These are phyloP conservation scores for Dorcus parallelipipedus DNA, from an alignment of 2,888 invertebrate species.

Conservation along the genomic window DNA sequence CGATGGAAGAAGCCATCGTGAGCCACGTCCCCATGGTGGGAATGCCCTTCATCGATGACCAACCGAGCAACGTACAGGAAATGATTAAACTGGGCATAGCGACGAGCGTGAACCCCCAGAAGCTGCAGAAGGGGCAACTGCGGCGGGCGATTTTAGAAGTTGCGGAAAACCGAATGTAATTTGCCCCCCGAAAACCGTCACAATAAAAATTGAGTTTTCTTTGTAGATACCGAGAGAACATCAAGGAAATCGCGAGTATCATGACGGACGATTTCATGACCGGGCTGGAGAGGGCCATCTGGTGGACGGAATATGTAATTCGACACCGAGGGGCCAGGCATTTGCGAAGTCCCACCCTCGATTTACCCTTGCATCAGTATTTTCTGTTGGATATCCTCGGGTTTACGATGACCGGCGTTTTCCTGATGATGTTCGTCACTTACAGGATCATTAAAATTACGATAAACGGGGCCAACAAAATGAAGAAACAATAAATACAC, in stretches of 20 bases:
- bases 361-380: slow-evolving; percentile 46
- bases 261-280: slow-evolving; percentile 43
- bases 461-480: slow-evolving; percentile 9
- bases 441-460: slow-evolving; percentile 9
- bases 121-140: slow-evolving; percentile 27
- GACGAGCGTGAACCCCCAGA: slow-evolving; percentile 20
- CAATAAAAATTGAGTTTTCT: neutral
- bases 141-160: slow-evolving; percentile 32
- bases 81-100: slow-evolving; percentile 28
- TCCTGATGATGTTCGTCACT: slow-evolving; percentile 7
- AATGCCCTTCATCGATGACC: slow-evolving; percentile 34
- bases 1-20: slow-evolving; percentile 30
- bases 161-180: slow-evolving; percentile 32
- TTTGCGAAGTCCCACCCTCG: slow-evolving; percentile 48
- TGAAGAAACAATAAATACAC: slow-evolving; percentile 2
- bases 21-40: slow-evolving; percentile 33
- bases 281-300: slow-evolving; percentile 49
- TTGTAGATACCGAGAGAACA: slow-evolving; percentile 8
- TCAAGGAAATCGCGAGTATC: slow-evolving; percentile 1
- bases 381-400: slow-evolving; percentile 46
- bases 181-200: too few species aligned
- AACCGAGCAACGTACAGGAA: slow-evolving; percentile 27
- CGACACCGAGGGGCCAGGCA: slow-evolving; percentile 49
- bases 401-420: slow-evolving; percentile 7
- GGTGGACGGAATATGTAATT: slow-evolving; percentile 57